Conservation (phyloP, 2,888 invertebrate genomes). For the Ichneumoninae sp. region DNA sequence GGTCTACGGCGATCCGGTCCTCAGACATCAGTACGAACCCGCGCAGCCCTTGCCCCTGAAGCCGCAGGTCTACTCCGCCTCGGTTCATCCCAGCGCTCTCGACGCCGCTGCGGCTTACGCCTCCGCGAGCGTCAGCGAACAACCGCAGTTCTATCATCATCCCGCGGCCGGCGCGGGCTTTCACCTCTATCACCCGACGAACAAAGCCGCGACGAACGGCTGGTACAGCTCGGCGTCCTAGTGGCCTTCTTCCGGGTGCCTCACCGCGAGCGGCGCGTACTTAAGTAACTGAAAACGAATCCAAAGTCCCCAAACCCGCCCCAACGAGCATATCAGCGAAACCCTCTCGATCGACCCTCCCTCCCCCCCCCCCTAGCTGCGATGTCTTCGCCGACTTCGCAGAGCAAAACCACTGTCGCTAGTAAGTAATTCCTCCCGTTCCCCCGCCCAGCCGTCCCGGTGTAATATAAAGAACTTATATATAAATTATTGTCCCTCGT, state of each 20-base stretch:
- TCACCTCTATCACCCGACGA: slow-evolving; percentile 93
- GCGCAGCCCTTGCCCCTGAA: slow-evolving; percentile 92
- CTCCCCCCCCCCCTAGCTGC: neutral
- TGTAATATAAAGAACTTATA: slow-evolving; percentile 59
- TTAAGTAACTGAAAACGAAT: slow-evolving; percentile 78
- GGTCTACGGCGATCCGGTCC: slow-evolving; percentile 84
- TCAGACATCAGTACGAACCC: slow-evolving; percentile 85
- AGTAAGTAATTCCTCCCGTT: slow-evolving; percentile 21
- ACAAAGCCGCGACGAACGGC: slow-evolving; percentile 90
- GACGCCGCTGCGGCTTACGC: slow-evolving; percentile 88
- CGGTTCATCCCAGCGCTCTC: slow-evolving; percentile 85
- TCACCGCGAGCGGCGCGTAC: slow-evolving; percentile 77
- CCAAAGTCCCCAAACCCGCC: slow-evolving; percentile 72
- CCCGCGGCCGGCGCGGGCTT: slow-evolving; percentile 90
- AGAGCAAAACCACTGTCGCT: slow-evolving; percentile 21
- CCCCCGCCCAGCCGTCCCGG: slow-evolving; percentile 1
- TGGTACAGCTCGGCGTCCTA: slow-evolving; percentile 93
- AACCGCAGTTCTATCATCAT: slow-evolving; percentile 94
- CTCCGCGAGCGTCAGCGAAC: slow-evolving; percentile 87
- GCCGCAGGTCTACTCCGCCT: slow-evolving; percentile 93
- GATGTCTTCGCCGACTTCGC: slow-evolving; percentile 22
- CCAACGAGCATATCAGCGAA: slow-evolving; percentile 59
- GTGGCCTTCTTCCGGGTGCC: slow-evolving; percentile 77
- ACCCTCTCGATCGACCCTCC: slow-evolving; percentile 4
- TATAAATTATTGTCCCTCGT: slow-evolving; percentile 59